These are phyloP conservation scores for Colius striatus DNA, from an alignment of 2,113 vertebrate genomes.

Conservation along the genomic window DNA sequence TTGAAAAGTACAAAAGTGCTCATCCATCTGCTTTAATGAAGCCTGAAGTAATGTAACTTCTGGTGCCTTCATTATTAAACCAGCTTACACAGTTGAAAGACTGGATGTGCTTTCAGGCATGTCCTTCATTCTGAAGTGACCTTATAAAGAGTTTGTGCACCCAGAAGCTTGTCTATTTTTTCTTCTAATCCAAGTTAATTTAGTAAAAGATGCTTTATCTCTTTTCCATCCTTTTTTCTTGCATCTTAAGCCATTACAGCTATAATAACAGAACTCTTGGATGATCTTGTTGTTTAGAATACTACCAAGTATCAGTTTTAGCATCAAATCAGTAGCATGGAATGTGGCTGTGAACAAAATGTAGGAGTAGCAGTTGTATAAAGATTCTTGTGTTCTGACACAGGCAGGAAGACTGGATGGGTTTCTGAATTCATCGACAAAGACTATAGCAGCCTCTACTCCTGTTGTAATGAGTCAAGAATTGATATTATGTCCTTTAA, in stretches of 20 bases:
- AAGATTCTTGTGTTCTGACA: neutral
- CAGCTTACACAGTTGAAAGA: neutral
- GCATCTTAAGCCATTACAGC: slow-evolving; percentile 16
- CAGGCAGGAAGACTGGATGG: neutral
- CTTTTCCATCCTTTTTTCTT: neutral
- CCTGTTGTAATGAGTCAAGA: neutral
- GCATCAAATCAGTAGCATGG: neutral
- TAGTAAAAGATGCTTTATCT: neutral
- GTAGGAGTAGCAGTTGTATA: neutral
- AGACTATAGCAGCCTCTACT: neutral
- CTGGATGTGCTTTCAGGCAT: neutral
- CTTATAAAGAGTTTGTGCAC: neutral
- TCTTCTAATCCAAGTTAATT: slow-evolving; percentile 24
- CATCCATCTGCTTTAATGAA: neutral
- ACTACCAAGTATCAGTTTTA: slow-evolving; percentile 11
- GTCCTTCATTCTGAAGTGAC: neutral
- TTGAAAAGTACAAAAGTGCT: neutral
- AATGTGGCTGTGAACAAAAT: neutral
- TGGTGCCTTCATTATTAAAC: neutral
- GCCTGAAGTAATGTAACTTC: neutral
- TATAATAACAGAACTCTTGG: slow-evolving; percentile 28
- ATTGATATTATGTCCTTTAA: neutral
- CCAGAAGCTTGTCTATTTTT: slow-evolving; percentile 20
- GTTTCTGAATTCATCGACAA: neutral
- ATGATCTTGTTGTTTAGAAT: neutral